Percentiles rank a stretch among this genome's conserved stretches.
phyloP scores from a whole-genome alignment of 2,797 vertebrate species.

The Phrynocephalus forsythii region DNA sequence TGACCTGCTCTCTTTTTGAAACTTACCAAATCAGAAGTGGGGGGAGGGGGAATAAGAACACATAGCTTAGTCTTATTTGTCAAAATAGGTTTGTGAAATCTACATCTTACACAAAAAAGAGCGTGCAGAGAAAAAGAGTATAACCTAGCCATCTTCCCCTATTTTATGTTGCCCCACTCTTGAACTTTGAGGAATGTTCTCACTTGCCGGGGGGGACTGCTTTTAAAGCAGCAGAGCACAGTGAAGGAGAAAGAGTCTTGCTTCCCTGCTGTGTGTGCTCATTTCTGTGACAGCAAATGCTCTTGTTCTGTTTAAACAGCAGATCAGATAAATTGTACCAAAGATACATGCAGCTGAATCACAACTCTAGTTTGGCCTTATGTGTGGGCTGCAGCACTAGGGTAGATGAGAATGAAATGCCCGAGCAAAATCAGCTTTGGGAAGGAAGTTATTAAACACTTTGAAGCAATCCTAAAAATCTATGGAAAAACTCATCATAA shows the following conservation, averaged over 20 bases:
- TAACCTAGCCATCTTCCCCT: neutral
- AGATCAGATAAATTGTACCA: neutral
- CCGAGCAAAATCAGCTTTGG: neutral
- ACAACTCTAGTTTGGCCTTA: neutral
- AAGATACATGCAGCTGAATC: neutral
- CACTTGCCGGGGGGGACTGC: neutral
- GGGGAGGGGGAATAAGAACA: neutral
- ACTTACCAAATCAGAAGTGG: neutral
- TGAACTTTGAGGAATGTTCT: neutral
- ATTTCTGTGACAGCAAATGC: no score
- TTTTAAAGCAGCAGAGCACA: neutral
- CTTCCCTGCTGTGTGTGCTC: neutral
- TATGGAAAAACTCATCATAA: neutral
- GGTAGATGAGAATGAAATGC: neutral
- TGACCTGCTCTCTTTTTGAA: neutral
- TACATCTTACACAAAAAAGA: neutral
- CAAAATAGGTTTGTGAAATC: neutral
- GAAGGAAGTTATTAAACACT: neutral
- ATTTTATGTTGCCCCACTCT: neutral
- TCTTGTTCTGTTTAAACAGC: neutral
- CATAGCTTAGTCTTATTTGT: neutral
- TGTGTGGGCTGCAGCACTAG: neutral
- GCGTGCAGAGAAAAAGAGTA: neutral
- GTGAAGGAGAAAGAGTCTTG: neutral
- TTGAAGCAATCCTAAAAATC: neutral